A percentile compares a stretch with the other conserved stretches of the same genome.
These are phyloP conservation scores for Carcharodon carcharias DNA, from an alignment of 2,797 vertebrate species.

Conservation along the genomic window DNA sequence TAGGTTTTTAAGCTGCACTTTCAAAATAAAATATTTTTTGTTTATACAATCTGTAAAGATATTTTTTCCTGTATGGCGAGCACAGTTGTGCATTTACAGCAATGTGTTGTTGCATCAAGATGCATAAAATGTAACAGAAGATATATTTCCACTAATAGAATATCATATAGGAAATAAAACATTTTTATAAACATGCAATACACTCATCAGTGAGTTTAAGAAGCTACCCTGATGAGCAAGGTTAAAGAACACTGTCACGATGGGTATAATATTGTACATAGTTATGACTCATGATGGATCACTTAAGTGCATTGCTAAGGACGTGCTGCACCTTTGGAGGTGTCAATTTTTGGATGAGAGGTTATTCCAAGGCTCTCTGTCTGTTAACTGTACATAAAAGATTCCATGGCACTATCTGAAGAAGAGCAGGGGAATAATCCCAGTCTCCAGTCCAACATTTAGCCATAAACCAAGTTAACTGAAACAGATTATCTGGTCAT, in stretches of 20 bases:
- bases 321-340: neutral
- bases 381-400: neutral
- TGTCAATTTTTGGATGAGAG: neutral
- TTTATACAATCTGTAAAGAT: neutral
- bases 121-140: neutral
- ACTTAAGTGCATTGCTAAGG: neutral
- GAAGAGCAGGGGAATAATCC: neutral
- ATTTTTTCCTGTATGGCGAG: neutral
- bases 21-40: neutral
- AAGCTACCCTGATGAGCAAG: neutral
- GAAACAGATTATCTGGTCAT: neutral
- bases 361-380: neutral
- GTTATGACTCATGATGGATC: neutral
- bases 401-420: neutral
- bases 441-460: neutral
- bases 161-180: neutral
- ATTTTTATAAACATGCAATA: neutral
- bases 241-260: neutral
- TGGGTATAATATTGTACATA: neutral
- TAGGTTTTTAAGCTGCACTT: neutral
- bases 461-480: neutral
- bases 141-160: neutral
- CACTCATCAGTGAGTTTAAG: neutral
- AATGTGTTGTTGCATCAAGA: neutral
- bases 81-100: neutral